Evolutionary conservation across 2,113 vertebrate species (phyloP).

Genomic region (Trochalopteron elliotii): DNA sequence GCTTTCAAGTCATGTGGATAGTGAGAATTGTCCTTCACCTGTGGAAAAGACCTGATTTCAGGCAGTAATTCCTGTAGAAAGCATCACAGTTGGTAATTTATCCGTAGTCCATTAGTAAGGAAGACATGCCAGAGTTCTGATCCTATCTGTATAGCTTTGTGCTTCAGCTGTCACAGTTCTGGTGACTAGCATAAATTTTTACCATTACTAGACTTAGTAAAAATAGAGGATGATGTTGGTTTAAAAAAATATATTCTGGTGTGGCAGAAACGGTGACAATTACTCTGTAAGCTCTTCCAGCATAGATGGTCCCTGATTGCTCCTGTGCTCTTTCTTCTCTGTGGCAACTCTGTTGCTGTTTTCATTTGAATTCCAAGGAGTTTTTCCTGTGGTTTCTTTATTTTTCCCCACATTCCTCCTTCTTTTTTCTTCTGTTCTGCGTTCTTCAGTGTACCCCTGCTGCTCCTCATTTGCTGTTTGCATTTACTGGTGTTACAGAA

Average conservation of each 20-base stretch:
- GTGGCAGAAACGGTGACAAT: background rate
- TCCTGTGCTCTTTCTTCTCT: background rate
- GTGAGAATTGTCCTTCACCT: background rate
- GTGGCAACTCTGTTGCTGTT: background rate
- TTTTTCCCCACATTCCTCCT: background rate
- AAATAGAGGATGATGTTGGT: background rate
- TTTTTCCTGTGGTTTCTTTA: background rate
- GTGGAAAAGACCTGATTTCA: background rate
- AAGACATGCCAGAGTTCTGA: background rate
- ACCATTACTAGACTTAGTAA: background rate
- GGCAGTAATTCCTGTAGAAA: background rate
- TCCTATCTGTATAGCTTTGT: background rate
- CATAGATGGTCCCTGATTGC: background rate
- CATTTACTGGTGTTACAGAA: background rate
- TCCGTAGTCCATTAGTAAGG: background rate
- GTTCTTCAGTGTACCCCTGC: background rate
- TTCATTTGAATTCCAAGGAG: background rate
- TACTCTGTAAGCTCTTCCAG: background rate
- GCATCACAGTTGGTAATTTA: background rate
- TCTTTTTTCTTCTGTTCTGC: background rate
- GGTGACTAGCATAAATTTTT: background rate
- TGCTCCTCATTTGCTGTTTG: background rate
- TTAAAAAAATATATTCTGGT: background rate
- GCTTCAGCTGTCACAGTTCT: background rate
- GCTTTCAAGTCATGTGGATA: accelerated